Conservation (phyloP, 2,797 vertebrate species). For the Arrhamphus sclerolepis region DNA sequence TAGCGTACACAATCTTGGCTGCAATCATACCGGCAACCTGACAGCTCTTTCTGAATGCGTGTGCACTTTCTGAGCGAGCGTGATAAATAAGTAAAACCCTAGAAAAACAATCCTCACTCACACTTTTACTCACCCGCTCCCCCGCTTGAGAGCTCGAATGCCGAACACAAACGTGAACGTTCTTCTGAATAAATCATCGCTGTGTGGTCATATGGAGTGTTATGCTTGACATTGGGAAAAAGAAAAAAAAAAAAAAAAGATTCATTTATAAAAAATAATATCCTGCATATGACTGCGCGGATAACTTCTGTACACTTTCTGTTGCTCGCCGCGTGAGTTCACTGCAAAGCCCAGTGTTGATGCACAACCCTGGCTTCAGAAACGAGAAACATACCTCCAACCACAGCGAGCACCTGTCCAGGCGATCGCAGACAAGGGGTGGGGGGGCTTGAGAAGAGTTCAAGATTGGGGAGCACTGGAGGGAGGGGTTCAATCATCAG, state of each 20-base stretch:
- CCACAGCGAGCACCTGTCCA: too few relatives aligned
- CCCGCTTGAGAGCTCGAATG: constrained; percentile 40
- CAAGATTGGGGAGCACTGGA: too few relatives aligned
- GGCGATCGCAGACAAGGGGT: too few relatives aligned
- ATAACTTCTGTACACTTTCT: background rate
- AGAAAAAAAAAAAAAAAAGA: constrained; percentile 36
- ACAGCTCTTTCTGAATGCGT: constrained; percentile 66
- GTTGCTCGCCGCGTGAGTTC: too few relatives aligned
- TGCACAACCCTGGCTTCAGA: too few relatives aligned
- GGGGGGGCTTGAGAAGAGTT: too few relatives aligned
- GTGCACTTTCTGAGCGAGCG: constrained; percentile 47
- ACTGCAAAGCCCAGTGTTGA: too few relatives aligned
- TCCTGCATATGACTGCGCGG: constrained; percentile 48
- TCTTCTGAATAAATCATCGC: constrained; percentile 72
- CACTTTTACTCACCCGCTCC: constrained; percentile 39
- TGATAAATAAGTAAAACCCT: constrained; percentile 72
- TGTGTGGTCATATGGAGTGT: constrained; percentile 18
- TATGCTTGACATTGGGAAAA: too few relatives aligned
- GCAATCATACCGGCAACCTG: constrained; percentile 61
- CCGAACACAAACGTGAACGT: constrained; percentile 45
- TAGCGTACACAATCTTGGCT: constrained; percentile 54
- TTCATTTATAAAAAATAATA: constrained; percentile 62
- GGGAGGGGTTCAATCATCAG: too few relatives aligned
- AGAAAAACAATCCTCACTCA: constrained; percentile 53
- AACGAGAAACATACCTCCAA: too few relatives aligned